These are phyloP conservation scores for Lordiphosa collinella DNA, from an alignment of 1,140 invertebrate species.

Conservation along the genomic window DNA sequence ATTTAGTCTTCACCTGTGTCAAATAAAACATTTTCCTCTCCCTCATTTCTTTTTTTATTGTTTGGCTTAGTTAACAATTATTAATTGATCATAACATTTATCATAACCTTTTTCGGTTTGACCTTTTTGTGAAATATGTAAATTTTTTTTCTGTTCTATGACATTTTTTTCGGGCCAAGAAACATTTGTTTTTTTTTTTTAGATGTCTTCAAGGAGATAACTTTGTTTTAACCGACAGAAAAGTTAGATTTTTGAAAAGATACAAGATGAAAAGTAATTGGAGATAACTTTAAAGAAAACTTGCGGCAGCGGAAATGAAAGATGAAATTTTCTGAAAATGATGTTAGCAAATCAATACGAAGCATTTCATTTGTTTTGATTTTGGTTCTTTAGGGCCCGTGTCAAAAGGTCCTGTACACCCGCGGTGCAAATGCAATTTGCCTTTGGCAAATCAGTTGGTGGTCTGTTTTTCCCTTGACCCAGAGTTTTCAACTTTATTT, in stretches of 20 bases:
- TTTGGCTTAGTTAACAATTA: constrained; percentile 73
- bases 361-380: constrained; percentile 16
- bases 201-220: constrained; percentile 45
- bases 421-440: constrained; percentile 65
- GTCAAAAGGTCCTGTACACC: constrained; percentile 35
- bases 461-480: constrained; percentile 37
- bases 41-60: background rate
- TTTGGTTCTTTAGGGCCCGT: constrained; percentile 21
- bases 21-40: no score
- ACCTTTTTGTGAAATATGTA: constrained; percentile 50
- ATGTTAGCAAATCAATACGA: constrained; percentile 21
- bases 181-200: constrained; percentile 21
- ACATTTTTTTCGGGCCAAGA: constrained; percentile 38
- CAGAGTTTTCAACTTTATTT: constrained; percentile 23
- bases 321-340: constrained; percentile 12
- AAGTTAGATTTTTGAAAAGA: constrained; percentile 31
- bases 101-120: constrained; percentile 41
- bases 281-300: constrained; percentile 25
- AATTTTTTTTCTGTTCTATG: constrained; percentile 35
- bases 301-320: constrained; percentile 29
- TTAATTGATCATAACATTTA: constrained; percentile 79
- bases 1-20: no score
- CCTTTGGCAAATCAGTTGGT: constrained; percentile 59
- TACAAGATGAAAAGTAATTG: constrained; percentile 26
- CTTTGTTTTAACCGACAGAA: constrained; percentile 53